phyloP scores from a whole-genome alignment of 2,888 invertebrate species.

The Zootermopsis nevadensis region DNA sequence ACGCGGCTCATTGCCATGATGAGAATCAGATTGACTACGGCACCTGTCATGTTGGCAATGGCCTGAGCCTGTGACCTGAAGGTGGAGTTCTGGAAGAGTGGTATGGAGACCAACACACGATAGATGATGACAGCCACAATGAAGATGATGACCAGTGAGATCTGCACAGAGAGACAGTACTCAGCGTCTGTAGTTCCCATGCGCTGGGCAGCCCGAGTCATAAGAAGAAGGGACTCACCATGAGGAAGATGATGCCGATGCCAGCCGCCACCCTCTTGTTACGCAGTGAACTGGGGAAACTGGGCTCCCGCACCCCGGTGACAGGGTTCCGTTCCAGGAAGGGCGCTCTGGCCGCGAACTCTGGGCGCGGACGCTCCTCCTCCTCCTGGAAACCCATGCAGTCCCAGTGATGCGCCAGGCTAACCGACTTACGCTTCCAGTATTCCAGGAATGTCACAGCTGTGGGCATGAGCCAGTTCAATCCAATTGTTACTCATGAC shows the following conservation, averaged over 20 bases:
- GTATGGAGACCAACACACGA: slow-evolving; percentile 67
- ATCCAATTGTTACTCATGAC: too few species aligned
- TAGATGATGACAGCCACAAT: slow-evolving; percentile 69
- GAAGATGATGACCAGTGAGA: slow-evolving; percentile 67
- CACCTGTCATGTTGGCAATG: slow-evolving; percentile 66
- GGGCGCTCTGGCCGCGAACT: slow-evolving; percentile 67
- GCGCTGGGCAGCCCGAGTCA: background rate
- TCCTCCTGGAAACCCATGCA: slow-evolving; percentile 68
- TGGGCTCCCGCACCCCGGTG: slow-evolving; percentile 67
- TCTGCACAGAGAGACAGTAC: slow-evolving; percentile 59
- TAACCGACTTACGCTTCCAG: slow-evolving; percentile 69
- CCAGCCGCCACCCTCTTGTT: slow-evolving; percentile 66
- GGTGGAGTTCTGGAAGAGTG: slow-evolving; percentile 64
- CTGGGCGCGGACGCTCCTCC: slow-evolving; percentile 68
- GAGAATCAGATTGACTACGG: slow-evolving; percentile 67
- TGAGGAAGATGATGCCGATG: slow-evolving; percentile 65
- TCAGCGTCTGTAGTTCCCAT: too few species aligned
- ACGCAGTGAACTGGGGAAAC: slow-evolving; percentile 64
- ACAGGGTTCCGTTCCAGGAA: slow-evolving; percentile 67
- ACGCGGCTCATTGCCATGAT: slow-evolving; percentile 68
- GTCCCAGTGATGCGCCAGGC: slow-evolving; percentile 69
- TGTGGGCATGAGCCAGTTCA: slow-evolving; percentile 54
- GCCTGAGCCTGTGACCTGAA: slow-evolving; percentile 62
- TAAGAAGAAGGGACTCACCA: slow-evolving; percentile 60
- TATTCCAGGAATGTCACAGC: slow-evolving; percentile 69